These are phyloP conservation scores for Cerastoderma edule DNA, from an alignment of 2,888 invertebrate species.

Conservation along the genomic window DNA sequence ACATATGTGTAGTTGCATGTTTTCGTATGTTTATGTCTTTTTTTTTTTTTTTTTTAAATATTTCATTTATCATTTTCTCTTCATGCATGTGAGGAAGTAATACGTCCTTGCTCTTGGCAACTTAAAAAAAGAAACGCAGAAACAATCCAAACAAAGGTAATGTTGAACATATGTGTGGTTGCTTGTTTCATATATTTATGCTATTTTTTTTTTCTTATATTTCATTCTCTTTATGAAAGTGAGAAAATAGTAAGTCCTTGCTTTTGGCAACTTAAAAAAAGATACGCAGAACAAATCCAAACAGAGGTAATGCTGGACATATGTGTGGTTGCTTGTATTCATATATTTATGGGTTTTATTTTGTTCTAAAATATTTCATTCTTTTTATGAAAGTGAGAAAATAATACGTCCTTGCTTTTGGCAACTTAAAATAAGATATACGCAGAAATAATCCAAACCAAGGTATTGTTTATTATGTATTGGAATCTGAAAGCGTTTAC, in stretches of 20 bases:
- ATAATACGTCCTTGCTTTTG: background rate
- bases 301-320: constrained; percentile 16
- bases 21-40: no score
- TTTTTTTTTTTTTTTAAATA: no score
- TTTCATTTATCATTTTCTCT: background rate
- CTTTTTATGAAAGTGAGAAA: background rate
- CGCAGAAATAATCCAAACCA: constrained; percentile 25
- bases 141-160: constrained; percentile 18
- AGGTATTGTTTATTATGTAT: background rate
- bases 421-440: background rate
- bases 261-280: background rate
- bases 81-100: background rate
- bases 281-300: no score
- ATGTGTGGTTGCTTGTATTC: no score
- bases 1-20: no score
- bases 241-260: background rate
- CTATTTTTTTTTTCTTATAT: no score
- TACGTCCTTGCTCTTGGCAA: background rate
- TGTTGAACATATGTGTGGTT: no score
- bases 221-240: background rate
- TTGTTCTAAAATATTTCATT: background rate
- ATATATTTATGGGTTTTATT: no score
- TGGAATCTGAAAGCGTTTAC: no score
- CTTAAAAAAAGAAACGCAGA: background rate
- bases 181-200: no score